Percentiles rank a stretch among this genome's conserved stretches.
These are phyloP conservation scores for Nothoprocta pentlandii DNA, from an alignment of 2,113 vertebrate species.

Conservation along the genomic window DNA sequence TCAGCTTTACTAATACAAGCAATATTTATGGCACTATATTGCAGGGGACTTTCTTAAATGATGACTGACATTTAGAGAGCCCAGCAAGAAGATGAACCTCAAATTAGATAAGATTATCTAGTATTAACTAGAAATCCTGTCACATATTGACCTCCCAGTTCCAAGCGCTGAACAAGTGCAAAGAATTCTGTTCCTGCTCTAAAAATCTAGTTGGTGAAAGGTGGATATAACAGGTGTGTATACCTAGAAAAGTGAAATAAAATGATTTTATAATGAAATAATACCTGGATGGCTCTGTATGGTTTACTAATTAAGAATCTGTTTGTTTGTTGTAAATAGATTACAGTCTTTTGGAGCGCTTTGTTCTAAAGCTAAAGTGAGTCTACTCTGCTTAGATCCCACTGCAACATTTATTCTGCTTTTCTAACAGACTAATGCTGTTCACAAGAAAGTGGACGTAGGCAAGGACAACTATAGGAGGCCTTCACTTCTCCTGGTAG, in stretches of 20 bases:
- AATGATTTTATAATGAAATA: background rate
- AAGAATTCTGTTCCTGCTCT: background rate
- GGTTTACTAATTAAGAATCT: background rate
- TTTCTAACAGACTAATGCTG: background rate
- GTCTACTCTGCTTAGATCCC: rapidly evolving
- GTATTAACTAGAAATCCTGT: constrained; percentile 9
- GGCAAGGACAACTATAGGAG: too few relatives aligned
- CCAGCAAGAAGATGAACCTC: background rate
- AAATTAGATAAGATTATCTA: constrained; percentile 17
- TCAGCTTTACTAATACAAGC: background rate
- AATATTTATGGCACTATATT: constrained; percentile 7
- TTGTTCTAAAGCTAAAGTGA: background rate
- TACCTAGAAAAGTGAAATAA: background rate
- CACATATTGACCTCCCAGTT: background rate
- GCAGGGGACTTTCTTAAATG: background rate
- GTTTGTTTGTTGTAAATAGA: background rate
- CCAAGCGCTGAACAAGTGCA: background rate
- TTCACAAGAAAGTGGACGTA: too few relatives aligned
- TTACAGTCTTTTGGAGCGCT: background rate
- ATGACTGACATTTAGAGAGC: constrained; percentile 11
- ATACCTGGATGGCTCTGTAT: background rate
- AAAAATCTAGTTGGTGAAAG: background rate
- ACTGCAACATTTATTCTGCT: background rate
- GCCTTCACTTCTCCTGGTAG: too few relatives aligned
- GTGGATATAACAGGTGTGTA: background rate